Percentiles rank a stretch among this genome's conserved stretches.
phyloP scores from a whole-genome alignment of 2,888 invertebrate genomes.

The Orchestes rusci region DNA sequence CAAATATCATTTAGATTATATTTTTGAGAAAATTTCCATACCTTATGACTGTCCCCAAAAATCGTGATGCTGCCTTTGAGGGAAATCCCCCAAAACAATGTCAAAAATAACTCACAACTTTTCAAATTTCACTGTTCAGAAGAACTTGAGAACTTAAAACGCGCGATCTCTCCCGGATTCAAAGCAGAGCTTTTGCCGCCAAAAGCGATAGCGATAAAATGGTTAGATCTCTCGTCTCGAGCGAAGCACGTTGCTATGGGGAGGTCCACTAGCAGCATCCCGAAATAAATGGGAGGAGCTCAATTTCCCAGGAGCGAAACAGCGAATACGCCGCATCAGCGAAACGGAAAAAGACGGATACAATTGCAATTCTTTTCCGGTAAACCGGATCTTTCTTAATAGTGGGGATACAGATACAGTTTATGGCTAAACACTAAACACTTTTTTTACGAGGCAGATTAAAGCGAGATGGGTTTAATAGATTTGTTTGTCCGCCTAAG shows the following conservation, averaged over 20 bases:
- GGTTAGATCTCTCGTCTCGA: slow-evolving; percentile 16
- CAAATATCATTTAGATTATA: slow-evolving; percentile 2
- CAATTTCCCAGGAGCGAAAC: slow-evolving; percentile 14
- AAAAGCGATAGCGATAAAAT: slow-evolving; percentile 20
- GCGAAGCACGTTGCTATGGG: slow-evolving; percentile 40
- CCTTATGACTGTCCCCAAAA: slow-evolving; percentile 45
- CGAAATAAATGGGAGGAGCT: slow-evolving; percentile 15
- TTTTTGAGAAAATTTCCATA: slow-evolving; percentile 28
- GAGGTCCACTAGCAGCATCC: slow-evolving; percentile 33
- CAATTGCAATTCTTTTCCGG: slow-evolving; percentile 32
- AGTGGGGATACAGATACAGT: slow-evolving; percentile 43
- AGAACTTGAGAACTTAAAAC: slow-evolving; percentile 7
- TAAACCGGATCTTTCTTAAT: slow-evolving; percentile 37
- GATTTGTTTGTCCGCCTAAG: slow-evolving; percentile 39
- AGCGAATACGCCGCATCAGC: slow-evolving; percentile 7
- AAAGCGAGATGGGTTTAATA: slow-evolving; percentile 40
- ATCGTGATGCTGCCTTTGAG: slow-evolving; percentile 44
- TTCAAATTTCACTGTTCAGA: slow-evolving; percentile 1
- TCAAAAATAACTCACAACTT: not conserved
- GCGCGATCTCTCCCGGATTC: slow-evolving; percentile 1
- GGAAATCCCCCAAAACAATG: slow-evolving; percentile 26
- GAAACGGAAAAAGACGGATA: too few relatives aligned
- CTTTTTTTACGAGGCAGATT: slow-evolving; percentile 42
- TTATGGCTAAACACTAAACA: slow-evolving; percentile 44
- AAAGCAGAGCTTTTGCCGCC: slow-evolving; percentile 18